Evolutionary conservation across 2,888 invertebrate species (phyloP).

Genomic region (Thyatira batis): DNA sequence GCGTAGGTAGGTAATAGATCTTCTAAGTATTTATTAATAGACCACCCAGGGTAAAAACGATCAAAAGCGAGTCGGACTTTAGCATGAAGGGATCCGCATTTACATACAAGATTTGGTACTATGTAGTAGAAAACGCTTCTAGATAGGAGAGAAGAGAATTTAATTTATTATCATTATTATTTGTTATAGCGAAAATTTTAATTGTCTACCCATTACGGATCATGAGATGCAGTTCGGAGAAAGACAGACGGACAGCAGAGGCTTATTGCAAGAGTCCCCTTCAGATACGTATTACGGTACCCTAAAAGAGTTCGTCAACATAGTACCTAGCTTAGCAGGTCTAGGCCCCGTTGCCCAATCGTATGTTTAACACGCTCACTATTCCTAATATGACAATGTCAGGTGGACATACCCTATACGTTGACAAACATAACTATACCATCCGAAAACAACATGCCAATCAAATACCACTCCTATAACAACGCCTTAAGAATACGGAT

Average conservation of each 20-base stretch:
- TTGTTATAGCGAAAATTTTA: too few species aligned
- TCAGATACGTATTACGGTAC: too few species aligned
- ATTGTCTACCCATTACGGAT: too few species aligned
- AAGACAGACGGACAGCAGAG: too few species aligned
- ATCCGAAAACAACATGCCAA: background rate
- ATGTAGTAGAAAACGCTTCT: too few species aligned
- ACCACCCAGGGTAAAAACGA: conserved; percentile 22
- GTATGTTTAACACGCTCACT: conserved; percentile 43
- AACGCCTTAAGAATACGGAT: conserved; percentile 9
- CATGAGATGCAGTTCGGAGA: too few species aligned
- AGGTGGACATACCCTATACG: conserved; percentile 62
- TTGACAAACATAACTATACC: conserved; percentile 18
- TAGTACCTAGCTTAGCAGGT: conserved; percentile 31
- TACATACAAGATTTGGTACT: too few species aligned
- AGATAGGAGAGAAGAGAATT: too few species aligned
- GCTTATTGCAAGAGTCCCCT: too few species aligned
- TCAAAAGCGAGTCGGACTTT: too few species aligned
- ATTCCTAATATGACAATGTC: conserved; percentile 68
- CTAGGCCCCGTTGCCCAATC: conserved; percentile 54
- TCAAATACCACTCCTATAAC: conserved; percentile 21
- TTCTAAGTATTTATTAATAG: conserved; percentile 11
- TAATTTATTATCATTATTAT: too few species aligned
- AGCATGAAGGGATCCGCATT: too few species aligned
- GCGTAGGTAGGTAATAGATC: background rate
- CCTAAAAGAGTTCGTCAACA: conserved; percentile 32